Evolutionary conservation across 1,140 invertebrate species (phyloP).

Genomic region (Atta cephalotes): DNA sequence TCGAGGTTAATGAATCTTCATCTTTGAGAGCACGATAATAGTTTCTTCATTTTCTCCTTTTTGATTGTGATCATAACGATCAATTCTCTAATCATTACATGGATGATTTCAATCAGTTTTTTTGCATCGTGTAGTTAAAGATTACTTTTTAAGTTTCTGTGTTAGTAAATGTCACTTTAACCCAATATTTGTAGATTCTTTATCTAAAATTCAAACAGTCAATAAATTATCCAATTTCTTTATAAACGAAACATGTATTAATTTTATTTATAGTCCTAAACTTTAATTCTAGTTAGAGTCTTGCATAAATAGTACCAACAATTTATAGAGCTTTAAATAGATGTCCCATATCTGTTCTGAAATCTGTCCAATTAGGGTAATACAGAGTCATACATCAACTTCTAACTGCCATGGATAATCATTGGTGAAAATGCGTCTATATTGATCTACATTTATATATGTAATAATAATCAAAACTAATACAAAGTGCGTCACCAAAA

Average conservation of each 20-base stretch:
- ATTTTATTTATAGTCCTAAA: too few species aligned
- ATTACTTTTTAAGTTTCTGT: background rate
- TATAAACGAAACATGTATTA: too few species aligned
- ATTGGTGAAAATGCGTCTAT: slow-evolving; percentile 5
- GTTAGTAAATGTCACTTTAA: background rate
- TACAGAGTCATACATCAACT: background rate
- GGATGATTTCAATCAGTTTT: too few species aligned
- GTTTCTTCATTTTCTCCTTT: slow-evolving; percentile 23
- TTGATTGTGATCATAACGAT: background rate
- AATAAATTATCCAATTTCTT: too few species aligned
- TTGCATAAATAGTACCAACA: too few species aligned
- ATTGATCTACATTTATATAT: background rate
- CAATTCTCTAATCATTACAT: slow-evolving; percentile 10
- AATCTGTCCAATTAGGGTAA: background rate
- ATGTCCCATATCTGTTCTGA: too few species aligned
- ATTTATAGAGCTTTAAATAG: too few species aligned
- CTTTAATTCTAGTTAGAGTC: too few species aligned
- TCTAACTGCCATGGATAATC: background rate
- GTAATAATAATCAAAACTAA: slow-evolving; percentile 21
- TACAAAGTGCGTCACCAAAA: too few species aligned
- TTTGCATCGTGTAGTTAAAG: too few species aligned
- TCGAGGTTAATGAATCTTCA: slow-evolving; percentile 11
- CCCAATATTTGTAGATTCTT: slow-evolving; percentile 7
- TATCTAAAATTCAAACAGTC: background rate
- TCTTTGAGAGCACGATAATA: slow-evolving; percentile 41